phyloP scores from a whole-genome alignment of 1,140 invertebrate species.

The Chionoecetes opilio region DNA sequence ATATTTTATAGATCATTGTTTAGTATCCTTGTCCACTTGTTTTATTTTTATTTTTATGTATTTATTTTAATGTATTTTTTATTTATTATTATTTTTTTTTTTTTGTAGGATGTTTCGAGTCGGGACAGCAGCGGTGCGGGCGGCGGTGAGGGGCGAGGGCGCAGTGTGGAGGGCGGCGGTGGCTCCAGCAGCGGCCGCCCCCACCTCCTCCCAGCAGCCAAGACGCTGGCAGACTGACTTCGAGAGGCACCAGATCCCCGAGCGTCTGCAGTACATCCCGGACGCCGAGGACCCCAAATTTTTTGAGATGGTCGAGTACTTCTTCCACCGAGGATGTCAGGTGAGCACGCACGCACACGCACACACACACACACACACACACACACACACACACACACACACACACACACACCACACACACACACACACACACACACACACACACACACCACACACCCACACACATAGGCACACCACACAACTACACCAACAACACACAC shows the following conservation, averaged over 20 bases:
- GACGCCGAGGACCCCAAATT: constrained; percentile 91
- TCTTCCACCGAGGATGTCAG: constrained; percentile 94
- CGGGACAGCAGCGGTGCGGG: constrained; percentile 61
- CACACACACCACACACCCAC: too few species aligned
- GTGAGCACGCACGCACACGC: constrained; percentile 83
- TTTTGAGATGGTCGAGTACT: constrained; percentile 98
- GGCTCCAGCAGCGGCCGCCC: background rate
- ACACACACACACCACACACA: too few species aligned
- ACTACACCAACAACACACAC: too few species aligned
- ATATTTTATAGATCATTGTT: too few species aligned
- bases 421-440: too few species aligned
- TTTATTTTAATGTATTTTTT: too few species aligned
- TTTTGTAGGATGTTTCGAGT: constrained; percentile 66
- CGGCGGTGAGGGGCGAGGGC: constrained; percentile 60
- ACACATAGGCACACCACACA: too few species aligned
- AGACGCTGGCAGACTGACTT: constrained; percentile 70
- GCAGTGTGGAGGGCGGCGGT: constrained; percentile 40
- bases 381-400: too few species aligned
- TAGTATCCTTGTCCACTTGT: too few species aligned
- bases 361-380: too few species aligned
- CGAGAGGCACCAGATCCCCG: constrained; percentile 80
- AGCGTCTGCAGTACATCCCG: constrained; percentile 89
- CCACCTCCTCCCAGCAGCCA: background rate
- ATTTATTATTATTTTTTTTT: too few species aligned
- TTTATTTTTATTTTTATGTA: too few species aligned